A percentile compares a stretch with the other conserved stretches of the same genome.
phyloP scores from a whole-genome alignment of 92 coral and sea anemone genomes.

The Zoanthus solanderi region DNA sequence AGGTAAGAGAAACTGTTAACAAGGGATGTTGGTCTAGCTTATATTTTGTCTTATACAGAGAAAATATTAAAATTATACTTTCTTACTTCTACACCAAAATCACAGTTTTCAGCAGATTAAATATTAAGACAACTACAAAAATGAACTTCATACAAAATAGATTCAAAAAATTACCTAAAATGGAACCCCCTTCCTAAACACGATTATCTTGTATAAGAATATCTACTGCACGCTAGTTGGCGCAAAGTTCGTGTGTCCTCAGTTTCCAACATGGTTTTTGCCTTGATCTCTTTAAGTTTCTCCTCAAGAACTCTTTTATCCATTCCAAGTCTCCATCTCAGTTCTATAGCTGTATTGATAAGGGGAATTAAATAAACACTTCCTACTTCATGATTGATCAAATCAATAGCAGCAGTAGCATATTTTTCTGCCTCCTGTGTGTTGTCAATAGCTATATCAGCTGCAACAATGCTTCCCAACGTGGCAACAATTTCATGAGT shows the following conservation, averaged over 20 bases:
- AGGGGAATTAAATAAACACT: slow-evolving; percentile 84
- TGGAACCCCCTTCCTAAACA: neutral
- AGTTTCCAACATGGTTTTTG: slow-evolving; percentile 75
- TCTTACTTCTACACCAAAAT: too few relatives aligned
- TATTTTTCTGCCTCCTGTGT: slow-evolving; percentile 87
- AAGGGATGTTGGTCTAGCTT: too few relatives aligned
- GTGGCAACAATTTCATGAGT: slow-evolving; percentile 85
- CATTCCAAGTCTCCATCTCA: slow-evolving; percentile 75
- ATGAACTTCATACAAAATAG: too few relatives aligned
- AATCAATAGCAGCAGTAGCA: slow-evolving; percentile 83
- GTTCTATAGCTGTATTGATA: slow-evolving; percentile 72
- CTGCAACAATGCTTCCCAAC: slow-evolving; percentile 84
- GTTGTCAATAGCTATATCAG: slow-evolving; percentile 77
- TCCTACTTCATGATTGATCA: slow-evolving; percentile 67
- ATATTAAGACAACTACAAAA: too few relatives aligned
- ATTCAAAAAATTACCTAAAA: too few relatives aligned
- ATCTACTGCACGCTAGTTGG: slow-evolving; percentile 77
- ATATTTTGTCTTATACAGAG: too few relatives aligned
- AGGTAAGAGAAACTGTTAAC: too few relatives aligned
- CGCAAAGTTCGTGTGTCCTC: slow-evolving; percentile 84
- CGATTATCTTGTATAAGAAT: slow-evolving; percentile 33
- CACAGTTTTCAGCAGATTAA: too few relatives aligned
- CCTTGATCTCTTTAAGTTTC: slow-evolving; percentile 67
- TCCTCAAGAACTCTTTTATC: slow-evolving; percentile 71
- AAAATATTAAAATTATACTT: too few relatives aligned